A percentile compares a stretch with the other conserved stretches of the same genome.
Evolutionary conservation across 2,888 invertebrate genomes (phyloP).

Genomic region (Zygaena filipendulae): DNA sequence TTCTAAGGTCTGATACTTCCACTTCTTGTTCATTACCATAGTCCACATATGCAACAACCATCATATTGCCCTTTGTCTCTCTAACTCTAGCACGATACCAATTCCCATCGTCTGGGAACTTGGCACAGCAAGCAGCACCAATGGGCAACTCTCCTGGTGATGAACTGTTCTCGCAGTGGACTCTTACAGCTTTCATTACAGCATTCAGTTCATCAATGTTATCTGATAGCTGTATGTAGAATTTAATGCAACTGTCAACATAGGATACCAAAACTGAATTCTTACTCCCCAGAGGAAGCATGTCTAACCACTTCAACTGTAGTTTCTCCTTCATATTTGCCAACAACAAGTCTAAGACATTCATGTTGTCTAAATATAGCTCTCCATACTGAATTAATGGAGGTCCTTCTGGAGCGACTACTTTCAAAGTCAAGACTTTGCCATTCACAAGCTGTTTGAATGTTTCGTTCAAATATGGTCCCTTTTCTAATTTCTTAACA

Average conservation of each 20-base stretch:
- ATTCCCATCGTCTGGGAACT: slow-evolving; percentile 80
- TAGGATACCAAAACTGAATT: slow-evolving; percentile 71
- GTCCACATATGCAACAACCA: slow-evolving; percentile 88
- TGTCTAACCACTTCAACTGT: slow-evolving; percentile 46
- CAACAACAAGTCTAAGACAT: slow-evolving; percentile 68
- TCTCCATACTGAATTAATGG: slow-evolving; percentile 81
- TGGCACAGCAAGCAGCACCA: slow-evolving; percentile 80
- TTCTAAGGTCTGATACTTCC: slow-evolving; percentile 65
- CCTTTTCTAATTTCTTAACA: slow-evolving; percentile 71
- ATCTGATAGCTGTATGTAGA: slow-evolving; percentile 77
- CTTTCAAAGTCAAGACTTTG: slow-evolving; percentile 72
- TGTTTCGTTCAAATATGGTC: slow-evolving; percentile 72
- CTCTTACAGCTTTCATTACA: slow-evolving; percentile 75
- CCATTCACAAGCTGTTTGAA: slow-evolving; percentile 76
- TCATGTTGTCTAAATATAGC: slow-evolving; percentile 69
- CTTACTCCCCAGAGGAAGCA: slow-evolving; percentile 36
- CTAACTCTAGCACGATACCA: slow-evolving; percentile 93
- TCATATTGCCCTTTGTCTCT: slow-evolving; percentile 66
- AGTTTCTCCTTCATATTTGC: slow-evolving; percentile 46
- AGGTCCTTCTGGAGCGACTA: slow-evolving; percentile 75
- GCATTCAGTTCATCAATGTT: slow-evolving; percentile 70
- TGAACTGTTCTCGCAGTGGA: slow-evolving; percentile 64
- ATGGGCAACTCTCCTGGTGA: slow-evolving; percentile 57
- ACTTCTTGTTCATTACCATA: slow-evolving; percentile 95
- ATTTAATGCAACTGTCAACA: slow-evolving; percentile 76